Evolutionary conservation across 2,888 invertebrate species (phyloP).

Genomic region (Amblyjoppa proteus): DNA sequence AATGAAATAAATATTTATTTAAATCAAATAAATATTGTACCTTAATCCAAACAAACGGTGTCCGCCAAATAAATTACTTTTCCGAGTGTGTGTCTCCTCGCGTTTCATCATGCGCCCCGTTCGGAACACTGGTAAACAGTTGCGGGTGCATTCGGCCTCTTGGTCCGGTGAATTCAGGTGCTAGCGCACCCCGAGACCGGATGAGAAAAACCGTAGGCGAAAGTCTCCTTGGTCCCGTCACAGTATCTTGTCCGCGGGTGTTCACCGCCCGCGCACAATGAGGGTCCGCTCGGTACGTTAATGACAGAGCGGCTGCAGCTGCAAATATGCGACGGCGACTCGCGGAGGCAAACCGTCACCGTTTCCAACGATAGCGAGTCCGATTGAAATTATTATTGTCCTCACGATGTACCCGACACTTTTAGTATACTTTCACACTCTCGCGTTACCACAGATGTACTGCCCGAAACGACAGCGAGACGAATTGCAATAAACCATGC

Average conservation of each 20-base stretch:
- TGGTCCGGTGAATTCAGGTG: not conserved
- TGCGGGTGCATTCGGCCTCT: constrained; percentile 12
- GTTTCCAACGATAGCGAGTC: constrained; percentile 71
- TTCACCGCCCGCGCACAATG: constrained; percentile 40
- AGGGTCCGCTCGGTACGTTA: constrained; percentile 66
- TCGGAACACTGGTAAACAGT: not conserved
- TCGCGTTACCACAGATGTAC: constrained; percentile 18
- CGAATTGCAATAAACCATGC: constrained; percentile 55
- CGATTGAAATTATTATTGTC: constrained; percentile 76
- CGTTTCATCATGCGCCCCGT: not conserved
- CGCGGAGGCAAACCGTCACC: constrained; percentile 47
- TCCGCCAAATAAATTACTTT: too few species aligned
- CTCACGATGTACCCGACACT: constrained; percentile 62
- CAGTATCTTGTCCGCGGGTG: constrained; percentile 46
- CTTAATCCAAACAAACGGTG: too few species aligned
- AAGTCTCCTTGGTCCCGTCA: constrained; percentile 54
- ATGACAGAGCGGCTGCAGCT: constrained; percentile 77
- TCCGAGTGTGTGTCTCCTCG: too few species aligned
- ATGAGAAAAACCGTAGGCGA: constrained; percentile 54
- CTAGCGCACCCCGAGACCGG: not conserved
- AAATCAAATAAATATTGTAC: too few species aligned
- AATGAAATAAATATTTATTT: too few species aligned
- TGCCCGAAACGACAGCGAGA: constrained; percentile 58
- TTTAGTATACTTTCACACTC: constrained; percentile 62
- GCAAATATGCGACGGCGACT: constrained; percentile 55